Conservation (phyloP, 2,888 invertebrate genomes). For the Diloba caeruleocephala region DNA sequence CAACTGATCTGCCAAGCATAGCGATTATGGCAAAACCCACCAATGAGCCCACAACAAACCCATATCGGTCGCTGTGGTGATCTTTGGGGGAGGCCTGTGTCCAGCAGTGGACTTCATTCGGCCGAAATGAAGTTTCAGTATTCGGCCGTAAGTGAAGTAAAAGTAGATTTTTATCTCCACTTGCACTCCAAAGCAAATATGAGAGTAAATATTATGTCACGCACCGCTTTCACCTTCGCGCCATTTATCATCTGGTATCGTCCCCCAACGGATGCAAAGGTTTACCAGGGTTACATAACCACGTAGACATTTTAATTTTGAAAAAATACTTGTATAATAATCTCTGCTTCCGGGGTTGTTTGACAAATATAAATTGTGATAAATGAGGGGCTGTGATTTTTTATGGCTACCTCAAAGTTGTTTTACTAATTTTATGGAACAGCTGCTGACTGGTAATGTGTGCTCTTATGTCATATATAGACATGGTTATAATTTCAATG, state of each 20-base stretch:
- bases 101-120: too few relatives aligned
- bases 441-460: slow-evolving; percentile 7
- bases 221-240: slow-evolving; percentile 20
- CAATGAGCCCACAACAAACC: too few relatives aligned
- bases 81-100: too few relatives aligned
- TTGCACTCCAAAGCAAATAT: slow-evolving; percentile 16
- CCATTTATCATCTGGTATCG: slow-evolving; percentile 50
- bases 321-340: slow-evolving; percentile 33
- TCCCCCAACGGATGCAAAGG: slow-evolving; percentile 25
- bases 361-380: slow-evolving; percentile 46
- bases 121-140: too few relatives aligned
- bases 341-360: slow-evolving; percentile 35
- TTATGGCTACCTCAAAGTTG: slow-evolving; percentile 18
- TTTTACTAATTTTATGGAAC: slow-evolving; percentile 19
- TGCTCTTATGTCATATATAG: slow-evolving; percentile 2
- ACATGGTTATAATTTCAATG: not conserved
- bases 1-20: too few relatives aligned
- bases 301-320: slow-evolving; percentile 40
- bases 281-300: slow-evolving; percentile 37
- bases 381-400: slow-evolving; percentile 25
- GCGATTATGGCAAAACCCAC: too few relatives aligned
- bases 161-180: slow-evolving; percentile 3
- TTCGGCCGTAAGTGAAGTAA: too few relatives aligned
- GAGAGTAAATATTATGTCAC: slow-evolving; percentile 29
- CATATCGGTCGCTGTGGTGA: too few relatives aligned